phyloP scores from a whole-genome alignment of 2,797 vertebrate genomes.

The Varecia variegata region DNA sequence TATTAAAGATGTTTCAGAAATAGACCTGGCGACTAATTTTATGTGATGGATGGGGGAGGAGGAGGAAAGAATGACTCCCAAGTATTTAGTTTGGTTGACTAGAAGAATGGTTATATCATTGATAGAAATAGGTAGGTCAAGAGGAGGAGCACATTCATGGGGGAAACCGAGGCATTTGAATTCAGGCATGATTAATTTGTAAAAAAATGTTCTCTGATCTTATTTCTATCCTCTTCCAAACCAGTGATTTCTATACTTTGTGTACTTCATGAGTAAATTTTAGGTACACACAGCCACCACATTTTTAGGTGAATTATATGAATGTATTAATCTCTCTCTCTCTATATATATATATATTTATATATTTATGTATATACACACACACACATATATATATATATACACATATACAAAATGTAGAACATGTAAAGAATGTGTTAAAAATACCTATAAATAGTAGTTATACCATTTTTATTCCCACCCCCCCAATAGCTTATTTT shows the following conservation, averaged over 20 bases:
- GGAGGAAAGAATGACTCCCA: background rate
- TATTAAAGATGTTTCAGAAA: conserved; percentile 39
- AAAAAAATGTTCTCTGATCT: background rate
- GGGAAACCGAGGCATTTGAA: background rate
- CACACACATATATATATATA: too few relatives aligned
- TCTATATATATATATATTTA: too few relatives aligned
- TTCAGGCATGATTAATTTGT: background rate
- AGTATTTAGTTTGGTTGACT: conserved; percentile 6
- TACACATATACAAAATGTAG: background rate
- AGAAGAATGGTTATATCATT: background rate
- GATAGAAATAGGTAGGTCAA: conserved; percentile 12
- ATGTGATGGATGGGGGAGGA: background rate
- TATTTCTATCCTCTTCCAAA: conserved; percentile 12
- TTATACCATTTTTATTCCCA: background rate
- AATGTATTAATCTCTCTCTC: background rate
- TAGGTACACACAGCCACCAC: background rate
- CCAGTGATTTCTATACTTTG: background rate
- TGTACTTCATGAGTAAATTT: background rate
- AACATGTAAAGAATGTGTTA: conserved; percentile 21
- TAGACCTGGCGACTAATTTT: conserved; percentile 35
- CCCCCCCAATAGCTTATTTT: background rate
- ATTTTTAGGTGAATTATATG: background rate
- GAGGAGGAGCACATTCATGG: background rate
- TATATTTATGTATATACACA: too few relatives aligned
- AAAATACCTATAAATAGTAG: background rate